Base-by-base conservation (phyloP, 2,797 vertebrate species). In the Coregonus ussuriensis region DNA sequence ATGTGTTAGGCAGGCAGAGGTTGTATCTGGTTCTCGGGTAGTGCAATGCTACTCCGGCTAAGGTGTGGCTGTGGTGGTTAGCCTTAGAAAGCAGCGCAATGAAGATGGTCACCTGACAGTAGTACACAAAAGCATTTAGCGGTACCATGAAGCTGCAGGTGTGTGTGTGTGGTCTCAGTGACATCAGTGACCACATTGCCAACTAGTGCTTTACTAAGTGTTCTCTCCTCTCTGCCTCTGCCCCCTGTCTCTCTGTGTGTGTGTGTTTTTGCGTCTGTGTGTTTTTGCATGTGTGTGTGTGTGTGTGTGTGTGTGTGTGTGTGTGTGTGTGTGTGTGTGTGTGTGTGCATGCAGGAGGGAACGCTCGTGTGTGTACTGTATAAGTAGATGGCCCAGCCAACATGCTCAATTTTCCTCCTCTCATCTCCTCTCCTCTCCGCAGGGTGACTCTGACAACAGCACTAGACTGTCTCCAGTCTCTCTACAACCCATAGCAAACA, bases 141-240 rank as follows among this genome's bases (percentile, higher is more conserved):
- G 7, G 41, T 47, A 7, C 41, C 7, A 47, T 11, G 7, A 47
- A 9, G 41, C 41, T 47, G 41, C 41, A 47, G 41, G 56, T 62
- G 59, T 77, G 69, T 72, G 52, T 76, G 71, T 67, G 21, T 52
- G 21, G 35, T 29, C 65, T 5, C 41, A 47, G 41, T 47, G 41
- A 62, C 21, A 25, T 62, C 59, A 13, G 59, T 62, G 59, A 62
- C 59, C 59, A 62, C 21, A 62, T 11, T 11, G 59, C 59, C 21
- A 62, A 62, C 21, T 62, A 21, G 21, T 62, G 59, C 59, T 7
- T 25, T 13, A 62, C 21, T 62, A 62, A 62, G 21, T 25, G 59
- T 21, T 9, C 2, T 62, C 59, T 47, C 41, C 41, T 11, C 21
- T 62, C 21, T 6, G 7, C 59, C 59, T 25, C 21, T 62, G n/a